Evolutionary conservation across 1,140 invertebrate species (phyloP).

Genomic region (Chironomus tepperi): DNA sequence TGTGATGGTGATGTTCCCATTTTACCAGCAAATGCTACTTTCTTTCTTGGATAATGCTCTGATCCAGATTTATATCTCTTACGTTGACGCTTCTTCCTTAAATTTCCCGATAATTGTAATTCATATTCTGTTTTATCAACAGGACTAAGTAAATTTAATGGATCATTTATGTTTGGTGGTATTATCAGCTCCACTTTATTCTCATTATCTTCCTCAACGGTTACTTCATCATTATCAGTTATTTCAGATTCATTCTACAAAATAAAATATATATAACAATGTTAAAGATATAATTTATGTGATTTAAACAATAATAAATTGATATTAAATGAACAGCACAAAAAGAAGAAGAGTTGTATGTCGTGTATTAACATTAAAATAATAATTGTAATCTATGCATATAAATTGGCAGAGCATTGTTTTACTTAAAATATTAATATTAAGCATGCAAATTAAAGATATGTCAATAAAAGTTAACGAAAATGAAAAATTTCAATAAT

Average conservation of each 20-base stretch:
- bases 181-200: slow-evolving; percentile 78
- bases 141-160: slow-evolving; percentile 73
- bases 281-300: neutral
- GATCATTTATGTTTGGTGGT: slow-evolving; percentile 85
- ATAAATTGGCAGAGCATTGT: too few relatives aligned
- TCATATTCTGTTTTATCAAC: slow-evolving; percentile 75
- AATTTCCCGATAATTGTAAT: slow-evolving; percentile 47
- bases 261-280: neutral
- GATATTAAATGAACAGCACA: too few relatives aligned
- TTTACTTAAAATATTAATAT: too few relatives aligned
- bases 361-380: too few relatives aligned
- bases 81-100: neutral
- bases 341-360: too few relatives aligned
- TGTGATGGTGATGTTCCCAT: neutral
- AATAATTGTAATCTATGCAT: too few relatives aligned
- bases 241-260: slow-evolving; percentile 18
- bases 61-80: neutral
- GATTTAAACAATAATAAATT: neutral
- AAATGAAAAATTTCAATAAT: neutral
- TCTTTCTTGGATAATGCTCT: slow-evolving; percentile 30
- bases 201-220: slow-evolving; percentile 4
- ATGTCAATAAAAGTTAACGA: neutral
- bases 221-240: neutral
- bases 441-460: neutral
- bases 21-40: slow-evolving; percentile 37